Conservation (phyloP, 1,140 invertebrate genomes). For the Drosophila prosaltans region DNA sequence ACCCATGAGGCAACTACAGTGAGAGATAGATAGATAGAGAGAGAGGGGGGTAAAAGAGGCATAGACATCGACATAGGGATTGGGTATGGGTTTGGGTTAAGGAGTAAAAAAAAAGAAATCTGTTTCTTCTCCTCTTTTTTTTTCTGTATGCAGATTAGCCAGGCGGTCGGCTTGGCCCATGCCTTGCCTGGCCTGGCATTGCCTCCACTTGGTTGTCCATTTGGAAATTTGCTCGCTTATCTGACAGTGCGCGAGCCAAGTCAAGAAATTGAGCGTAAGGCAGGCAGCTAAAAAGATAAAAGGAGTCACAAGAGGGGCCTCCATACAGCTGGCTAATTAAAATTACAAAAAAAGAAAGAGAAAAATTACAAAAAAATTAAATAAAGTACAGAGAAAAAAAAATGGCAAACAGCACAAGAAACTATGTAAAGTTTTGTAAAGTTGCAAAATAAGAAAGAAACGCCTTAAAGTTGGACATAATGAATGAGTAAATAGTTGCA, state of each 20-base stretch:
- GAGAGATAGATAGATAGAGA: background rate
- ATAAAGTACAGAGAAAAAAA: slow-evolving; percentile 36
- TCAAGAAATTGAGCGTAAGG: slow-evolving; percentile 77
- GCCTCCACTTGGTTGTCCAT: slow-evolving; percentile 73
- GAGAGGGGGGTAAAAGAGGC: slow-evolving; percentile 5
- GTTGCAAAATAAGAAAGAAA: slow-evolving; percentile 49
- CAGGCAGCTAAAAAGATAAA: slow-evolving; percentile 69
- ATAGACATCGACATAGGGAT: background rate
- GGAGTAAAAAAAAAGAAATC: slow-evolving; percentile 49
- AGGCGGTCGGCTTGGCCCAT: slow-evolving; percentile 19
- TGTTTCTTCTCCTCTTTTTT: slow-evolving; percentile 28
- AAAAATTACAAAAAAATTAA: slow-evolving; percentile 38
- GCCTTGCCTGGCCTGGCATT: too few species aligned
- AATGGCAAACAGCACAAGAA: slow-evolving; percentile 50
- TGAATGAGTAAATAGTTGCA: slow-evolving; percentile 44
- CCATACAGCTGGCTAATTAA: slow-evolving; percentile 72
- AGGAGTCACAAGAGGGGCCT: background rate
- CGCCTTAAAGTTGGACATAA: slow-evolving; percentile 58
- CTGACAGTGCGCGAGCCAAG: slow-evolving; percentile 35
- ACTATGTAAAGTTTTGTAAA: slow-evolving; percentile 59
- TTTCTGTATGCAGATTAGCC: slow-evolving; percentile 71
- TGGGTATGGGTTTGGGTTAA: background rate
- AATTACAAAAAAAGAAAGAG: slow-evolving; percentile 48
- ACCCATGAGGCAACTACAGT: slow-evolving; percentile 63
- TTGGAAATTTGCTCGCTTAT: slow-evolving; percentile 80